Evolutionary conservation across 2,113 vertebrate genomes (phyloP).

Genomic region (Pygoscelis antarcticus): DNA sequence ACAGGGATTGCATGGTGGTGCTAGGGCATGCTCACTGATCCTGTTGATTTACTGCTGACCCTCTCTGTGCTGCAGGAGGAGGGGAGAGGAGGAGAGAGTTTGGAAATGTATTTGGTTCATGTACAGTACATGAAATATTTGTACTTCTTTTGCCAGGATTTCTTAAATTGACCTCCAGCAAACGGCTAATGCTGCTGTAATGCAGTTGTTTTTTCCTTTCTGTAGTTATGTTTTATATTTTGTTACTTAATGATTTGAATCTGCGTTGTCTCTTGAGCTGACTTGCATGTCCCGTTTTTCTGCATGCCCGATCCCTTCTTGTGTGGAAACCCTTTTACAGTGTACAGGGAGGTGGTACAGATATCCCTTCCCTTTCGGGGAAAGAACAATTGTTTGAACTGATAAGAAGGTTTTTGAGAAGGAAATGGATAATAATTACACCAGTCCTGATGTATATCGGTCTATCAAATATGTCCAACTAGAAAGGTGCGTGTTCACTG

Average conservation of each 20-base stretch:
- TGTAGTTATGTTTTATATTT: neutral
- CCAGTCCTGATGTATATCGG: neutral
- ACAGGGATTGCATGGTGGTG: neutral
- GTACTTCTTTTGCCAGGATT: neutral
- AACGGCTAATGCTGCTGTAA: accelerated
- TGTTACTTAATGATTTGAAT: neutral
- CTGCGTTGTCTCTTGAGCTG: neutral
- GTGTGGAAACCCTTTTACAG: neutral
- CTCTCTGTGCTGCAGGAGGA: neutral
- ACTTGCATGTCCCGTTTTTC: neutral
- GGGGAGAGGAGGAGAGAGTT: neutral
- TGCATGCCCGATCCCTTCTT: neutral
- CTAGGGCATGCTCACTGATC: neutral
- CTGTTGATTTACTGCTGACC: neutral
- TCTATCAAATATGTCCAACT: neutral
- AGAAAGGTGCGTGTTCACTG: neutral
- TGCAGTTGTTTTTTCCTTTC: neutral
- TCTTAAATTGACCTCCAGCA: neutral
- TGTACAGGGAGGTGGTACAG: neutral
- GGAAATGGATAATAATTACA: neutral
- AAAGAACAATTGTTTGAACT: neutral
- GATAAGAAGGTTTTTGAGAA: neutral
- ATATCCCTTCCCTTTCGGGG: neutral
- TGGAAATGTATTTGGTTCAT: neutral
- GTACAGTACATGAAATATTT: neutral